Evolutionary conservation across 30 jellyfish, hydroid and myxozoan genomes (phyloP).

Genomic region (Aurelia aurita): DNA sequence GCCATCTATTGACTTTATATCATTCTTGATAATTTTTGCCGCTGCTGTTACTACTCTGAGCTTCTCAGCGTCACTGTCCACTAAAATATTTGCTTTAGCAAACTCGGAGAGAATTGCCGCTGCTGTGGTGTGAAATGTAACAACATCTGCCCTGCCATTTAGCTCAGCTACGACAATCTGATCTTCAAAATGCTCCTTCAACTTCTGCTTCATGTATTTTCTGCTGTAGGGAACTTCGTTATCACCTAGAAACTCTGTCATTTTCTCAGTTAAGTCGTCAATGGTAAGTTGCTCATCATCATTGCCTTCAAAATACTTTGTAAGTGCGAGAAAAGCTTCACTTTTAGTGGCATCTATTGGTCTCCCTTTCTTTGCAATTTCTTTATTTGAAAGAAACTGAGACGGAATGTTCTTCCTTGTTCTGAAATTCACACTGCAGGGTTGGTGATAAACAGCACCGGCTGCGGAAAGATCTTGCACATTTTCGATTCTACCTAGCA

Average conservation of each 20-base stretch:
- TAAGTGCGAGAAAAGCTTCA: background rate
- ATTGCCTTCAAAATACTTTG: background rate
- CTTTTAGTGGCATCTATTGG: background rate
- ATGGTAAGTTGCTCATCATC: background rate
- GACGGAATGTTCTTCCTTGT: background rate
- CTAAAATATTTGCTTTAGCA: background rate
- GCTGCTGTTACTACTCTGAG: constrained; percentile 24
- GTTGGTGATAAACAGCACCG: background rate
- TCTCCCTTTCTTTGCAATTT: background rate
- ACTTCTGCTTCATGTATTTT: constrained; percentile 24
- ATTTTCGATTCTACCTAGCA: background rate
- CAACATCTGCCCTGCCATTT: constrained; percentile 40
- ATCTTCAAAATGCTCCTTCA: constrained; percentile 23
- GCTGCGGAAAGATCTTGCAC: background rate
- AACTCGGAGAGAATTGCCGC: constrained; percentile 22
- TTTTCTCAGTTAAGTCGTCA: background rate
- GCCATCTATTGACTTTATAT: constrained; percentile 7
- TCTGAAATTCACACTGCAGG: background rate
- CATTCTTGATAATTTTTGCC: constrained; percentile 31
- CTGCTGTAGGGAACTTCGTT: too few relatives aligned
- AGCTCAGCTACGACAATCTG: background rate
- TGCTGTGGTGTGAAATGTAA: constrained; percentile 29
- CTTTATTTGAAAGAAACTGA: background rate
- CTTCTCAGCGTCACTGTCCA: constrained; percentile 24
- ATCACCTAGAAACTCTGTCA: background rate